Conservation (phyloP, 2,113 vertebrate species). For the Trachemys scripta region DNA sequence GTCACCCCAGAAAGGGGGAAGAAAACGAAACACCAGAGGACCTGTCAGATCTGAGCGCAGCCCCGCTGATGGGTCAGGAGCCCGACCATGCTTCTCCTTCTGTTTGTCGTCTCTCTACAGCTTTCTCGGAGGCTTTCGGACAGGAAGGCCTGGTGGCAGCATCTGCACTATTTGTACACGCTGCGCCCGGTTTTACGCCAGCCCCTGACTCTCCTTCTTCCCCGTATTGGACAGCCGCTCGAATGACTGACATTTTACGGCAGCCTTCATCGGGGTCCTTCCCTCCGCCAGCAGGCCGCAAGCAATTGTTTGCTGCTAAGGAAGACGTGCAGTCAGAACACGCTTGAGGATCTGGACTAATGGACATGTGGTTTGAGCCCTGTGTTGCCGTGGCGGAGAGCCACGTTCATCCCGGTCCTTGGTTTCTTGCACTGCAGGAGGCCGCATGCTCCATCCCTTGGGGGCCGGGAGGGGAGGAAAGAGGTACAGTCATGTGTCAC, state of each 20-base stretch:
- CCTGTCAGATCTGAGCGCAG: not conserved
- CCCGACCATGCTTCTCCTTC: no score
- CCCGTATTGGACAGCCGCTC: accelerated
- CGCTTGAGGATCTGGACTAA: not conserved
- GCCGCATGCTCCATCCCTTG: not conserved
- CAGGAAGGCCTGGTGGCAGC: not conserved
- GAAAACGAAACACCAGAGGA: not conserved
- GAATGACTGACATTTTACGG: not conserved
- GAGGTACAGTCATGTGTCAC: not conserved
- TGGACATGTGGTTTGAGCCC: not conserved
- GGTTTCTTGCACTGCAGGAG: not conserved
- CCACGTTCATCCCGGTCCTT: not conserved
- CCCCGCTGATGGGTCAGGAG: not conserved
- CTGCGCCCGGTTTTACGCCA: not conserved
- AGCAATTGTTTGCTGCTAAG: not conserved
- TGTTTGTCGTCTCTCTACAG: not conserved
- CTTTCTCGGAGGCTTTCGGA: not conserved
- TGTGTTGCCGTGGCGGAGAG: accelerated
- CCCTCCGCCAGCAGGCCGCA: not conserved
- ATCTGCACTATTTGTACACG: not conserved
- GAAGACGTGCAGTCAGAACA: not conserved
- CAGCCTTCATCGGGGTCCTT: not conserved
- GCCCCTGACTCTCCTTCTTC: not conserved
- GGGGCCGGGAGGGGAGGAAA: no score
- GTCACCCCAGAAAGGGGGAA: not conserved